Evolutionary conservation across 2,888 invertebrate genomes (phyloP).

Genomic region (Petrolisthes cinctipes): DNA sequence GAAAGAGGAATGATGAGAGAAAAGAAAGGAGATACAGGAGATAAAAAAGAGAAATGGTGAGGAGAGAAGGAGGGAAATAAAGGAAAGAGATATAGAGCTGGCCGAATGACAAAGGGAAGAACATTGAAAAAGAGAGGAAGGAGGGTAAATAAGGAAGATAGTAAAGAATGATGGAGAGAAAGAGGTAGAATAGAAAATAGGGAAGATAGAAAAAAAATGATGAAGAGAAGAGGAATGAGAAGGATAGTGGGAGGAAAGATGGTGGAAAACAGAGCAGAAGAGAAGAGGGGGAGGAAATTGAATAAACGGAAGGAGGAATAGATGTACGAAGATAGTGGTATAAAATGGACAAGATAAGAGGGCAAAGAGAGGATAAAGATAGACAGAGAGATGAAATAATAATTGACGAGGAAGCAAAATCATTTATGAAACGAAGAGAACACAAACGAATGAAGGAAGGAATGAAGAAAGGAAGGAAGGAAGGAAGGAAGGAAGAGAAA

Average conservation of each 20-base stretch:
- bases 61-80: neutral
- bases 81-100: neutral
- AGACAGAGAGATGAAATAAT: neutral
- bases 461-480: neutral
- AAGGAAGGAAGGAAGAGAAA: neutral
- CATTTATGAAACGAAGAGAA: neutral
- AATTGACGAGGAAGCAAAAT: neutral
- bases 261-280: neutral
- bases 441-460: neutral
- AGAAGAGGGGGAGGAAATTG: neutral
- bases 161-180: neutral
- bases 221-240: neutral
- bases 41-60: neutral
- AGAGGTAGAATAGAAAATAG: neutral
- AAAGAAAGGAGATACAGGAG: neutral
- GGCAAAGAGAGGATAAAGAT: neutral
- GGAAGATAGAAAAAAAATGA: neutral
- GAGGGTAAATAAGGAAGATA: neutral
- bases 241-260: too few relatives aligned
- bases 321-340: neutral
- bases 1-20: neutral
- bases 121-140: neutral
- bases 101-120: too few relatives aligned
- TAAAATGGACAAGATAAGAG: neutral
- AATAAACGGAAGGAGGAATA: neutral